Evolutionary conservation across 2,797 vertebrate genomes (phyloP).

Genomic region (Sebastes glaucus): DNA sequence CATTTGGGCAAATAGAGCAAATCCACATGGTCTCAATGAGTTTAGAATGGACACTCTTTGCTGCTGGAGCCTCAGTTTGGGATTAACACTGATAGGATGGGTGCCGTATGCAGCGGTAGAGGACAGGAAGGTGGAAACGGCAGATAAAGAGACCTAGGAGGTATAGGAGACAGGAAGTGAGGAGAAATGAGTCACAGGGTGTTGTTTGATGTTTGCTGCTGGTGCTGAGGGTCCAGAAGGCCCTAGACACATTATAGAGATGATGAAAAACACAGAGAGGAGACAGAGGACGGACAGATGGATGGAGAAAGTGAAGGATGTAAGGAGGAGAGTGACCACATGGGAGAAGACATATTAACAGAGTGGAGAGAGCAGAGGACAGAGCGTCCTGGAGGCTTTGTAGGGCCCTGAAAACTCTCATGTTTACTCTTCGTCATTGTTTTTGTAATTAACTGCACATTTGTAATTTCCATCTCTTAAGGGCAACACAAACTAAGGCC

Average conservation of each 20-base stretch:
- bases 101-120: neutral
- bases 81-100: neutral
- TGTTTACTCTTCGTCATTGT: neutral
- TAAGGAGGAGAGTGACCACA: neutral
- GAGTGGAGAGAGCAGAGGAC: neutral
- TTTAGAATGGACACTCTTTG: neutral
- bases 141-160: neutral
- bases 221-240: slow-evolving; percentile 29
- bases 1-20: neutral
- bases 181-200: neutral
- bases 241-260: slow-evolving; percentile 17
- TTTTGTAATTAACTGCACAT: neutral
- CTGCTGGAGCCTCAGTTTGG: neutral
- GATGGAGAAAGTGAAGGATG: neutral
- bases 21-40: slow-evolving; percentile 3
- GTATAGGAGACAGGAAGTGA: neutral
- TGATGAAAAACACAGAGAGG: slow-evolving; percentile 30
- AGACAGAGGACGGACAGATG: neutral
- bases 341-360: neutral
- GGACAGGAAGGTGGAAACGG: neutral
- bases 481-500: neutral
- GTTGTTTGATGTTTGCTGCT: slow-evolving; percentile 31
- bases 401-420: neutral
- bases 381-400: neutral
- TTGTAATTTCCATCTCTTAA: neutral